A percentile compares a stretch with the other conserved stretches of the same genome.
phyloP scores from a whole-genome alignment of 2,888 invertebrate species.

The Drosophila ustulata region DNA sequence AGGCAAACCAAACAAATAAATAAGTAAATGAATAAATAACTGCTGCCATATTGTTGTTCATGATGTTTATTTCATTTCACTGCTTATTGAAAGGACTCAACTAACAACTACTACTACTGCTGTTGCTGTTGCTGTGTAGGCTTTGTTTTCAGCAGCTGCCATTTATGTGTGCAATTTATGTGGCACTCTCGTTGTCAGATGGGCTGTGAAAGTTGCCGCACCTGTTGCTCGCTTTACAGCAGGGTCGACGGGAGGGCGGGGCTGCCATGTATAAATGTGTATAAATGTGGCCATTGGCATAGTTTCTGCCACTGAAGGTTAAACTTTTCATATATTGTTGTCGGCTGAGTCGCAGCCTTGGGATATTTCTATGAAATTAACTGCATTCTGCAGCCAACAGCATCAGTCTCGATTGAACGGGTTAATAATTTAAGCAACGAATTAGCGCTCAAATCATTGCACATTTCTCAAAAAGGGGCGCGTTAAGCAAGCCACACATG shows the following conservation, averaged over 20 bases:
- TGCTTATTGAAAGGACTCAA: slow-evolving; percentile 59
- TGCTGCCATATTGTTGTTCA: slow-evolving; percentile 54
- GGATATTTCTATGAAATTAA: slow-evolving; percentile 19
- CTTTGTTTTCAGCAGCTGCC: slow-evolving; percentile 49
- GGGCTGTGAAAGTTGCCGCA: slow-evolving; percentile 58
- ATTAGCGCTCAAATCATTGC: slow-evolving; percentile 29
- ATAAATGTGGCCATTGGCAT: slow-evolving; percentile 40
- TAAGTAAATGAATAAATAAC: slow-evolving; percentile 62
- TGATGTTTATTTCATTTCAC: slow-evolving; percentile 62
- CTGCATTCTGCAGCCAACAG: slow-evolving; percentile 20
- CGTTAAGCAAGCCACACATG: slow-evolving; percentile 23
- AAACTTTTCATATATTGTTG: slow-evolving; percentile 40
- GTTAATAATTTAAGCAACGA: slow-evolving; percentile 22
- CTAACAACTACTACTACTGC: not conserved
- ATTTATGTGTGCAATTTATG: slow-evolving; percentile 30
- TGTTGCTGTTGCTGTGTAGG: not conserved
- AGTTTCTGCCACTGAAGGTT: slow-evolving; percentile 51
- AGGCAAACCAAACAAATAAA: slow-evolving; percentile 40
- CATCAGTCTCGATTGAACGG: slow-evolving; percentile 13
- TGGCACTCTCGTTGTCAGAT: slow-evolving; percentile 27
- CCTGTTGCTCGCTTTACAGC: slow-evolving; percentile 63
- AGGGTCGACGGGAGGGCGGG: slow-evolving; percentile 13
- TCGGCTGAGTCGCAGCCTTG: slow-evolving; percentile 7
- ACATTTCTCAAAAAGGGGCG: slow-evolving; percentile 15
- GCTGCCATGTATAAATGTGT: not conserved